phyloP scores from a whole-genome alignment of 2,888 invertebrate species.

The Periphyllus acericola region DNA sequence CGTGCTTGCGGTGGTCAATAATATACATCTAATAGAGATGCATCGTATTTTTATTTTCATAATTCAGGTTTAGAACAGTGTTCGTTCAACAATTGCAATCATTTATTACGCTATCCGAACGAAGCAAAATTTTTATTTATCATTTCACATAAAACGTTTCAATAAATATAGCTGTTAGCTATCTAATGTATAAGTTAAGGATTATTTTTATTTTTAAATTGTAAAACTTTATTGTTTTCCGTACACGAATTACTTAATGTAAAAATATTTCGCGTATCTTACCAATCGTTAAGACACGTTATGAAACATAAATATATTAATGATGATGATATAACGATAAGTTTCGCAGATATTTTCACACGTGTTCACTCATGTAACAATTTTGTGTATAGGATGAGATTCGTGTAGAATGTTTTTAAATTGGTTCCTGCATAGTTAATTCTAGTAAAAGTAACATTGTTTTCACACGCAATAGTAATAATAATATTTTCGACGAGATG shows the following conservation, averaged over 20 bases:
- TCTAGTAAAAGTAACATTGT: not conserved
- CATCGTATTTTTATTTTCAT: too few relatives aligned
- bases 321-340: not conserved
- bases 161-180: too few relatives aligned
- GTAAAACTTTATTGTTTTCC: too few relatives aligned
- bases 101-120: too few relatives aligned
- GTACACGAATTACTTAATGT: too few relatives aligned
- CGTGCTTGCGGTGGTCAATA: not conserved
- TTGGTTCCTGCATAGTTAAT: not conserved
- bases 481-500: not conserved
- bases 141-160: too few relatives aligned
- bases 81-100: too few relatives aligned
- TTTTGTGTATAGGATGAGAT: not conserved
- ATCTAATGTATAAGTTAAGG: too few relatives aligned
- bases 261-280: not conserved
- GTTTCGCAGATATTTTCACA: conserved; percentile 25
- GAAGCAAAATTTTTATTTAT: too few relatives aligned
- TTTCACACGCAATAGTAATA: not conserved
- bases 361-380: not conserved
- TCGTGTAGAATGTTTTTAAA: not conserved
- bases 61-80: too few relatives aligned
- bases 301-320: not conserved
- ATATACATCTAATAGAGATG: not conserved
- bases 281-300: not conserved
- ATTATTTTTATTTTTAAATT: too few relatives aligned